Percentiles rank a stretch among this genome's conserved stretches.
Conservation (phyloP, 2,888 invertebrate species). For the Timema cristinae region DNA sequence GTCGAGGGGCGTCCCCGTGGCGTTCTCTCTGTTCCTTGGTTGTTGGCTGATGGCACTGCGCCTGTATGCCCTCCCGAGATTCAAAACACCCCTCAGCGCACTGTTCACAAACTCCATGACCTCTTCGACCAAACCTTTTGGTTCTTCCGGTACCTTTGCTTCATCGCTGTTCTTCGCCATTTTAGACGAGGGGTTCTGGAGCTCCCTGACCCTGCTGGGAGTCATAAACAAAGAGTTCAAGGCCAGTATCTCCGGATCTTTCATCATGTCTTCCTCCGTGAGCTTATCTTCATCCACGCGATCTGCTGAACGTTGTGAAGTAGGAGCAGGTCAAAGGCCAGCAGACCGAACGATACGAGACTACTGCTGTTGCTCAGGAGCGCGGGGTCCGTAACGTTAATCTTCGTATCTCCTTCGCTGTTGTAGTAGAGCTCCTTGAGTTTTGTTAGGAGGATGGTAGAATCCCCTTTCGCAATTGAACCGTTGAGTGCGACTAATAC, state of each 20-base stretch:
- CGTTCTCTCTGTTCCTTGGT: constrained; percentile 37
- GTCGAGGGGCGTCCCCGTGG: constrained; percentile 45
- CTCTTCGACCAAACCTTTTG: constrained; percentile 48
- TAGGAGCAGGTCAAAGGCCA: constrained; percentile 55
- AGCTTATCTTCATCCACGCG: constrained; percentile 54
- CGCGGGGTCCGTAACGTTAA: constrained; percentile 35
- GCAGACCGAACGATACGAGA: constrained; percentile 53
- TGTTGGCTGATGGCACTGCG: constrained; percentile 46
- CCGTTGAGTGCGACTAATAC: constrained; percentile 52
- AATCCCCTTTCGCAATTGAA: constrained; percentile 50
- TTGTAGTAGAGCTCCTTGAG: constrained; percentile 51
- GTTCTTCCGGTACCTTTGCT: constrained; percentile 32
- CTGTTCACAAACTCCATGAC: constrained; percentile 52
- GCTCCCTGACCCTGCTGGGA: constrained; percentile 42
- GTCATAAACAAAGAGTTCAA: constrained; percentile 55
- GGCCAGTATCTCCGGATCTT: constrained; percentile 54
- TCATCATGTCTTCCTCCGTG: constrained; percentile 47
- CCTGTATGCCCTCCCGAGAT: constrained; percentile 54
- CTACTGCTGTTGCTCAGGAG: constrained; percentile 49
- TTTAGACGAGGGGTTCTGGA: constrained; percentile 12
- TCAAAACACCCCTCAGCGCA: constrained; percentile 53
- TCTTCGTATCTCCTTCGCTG: constrained; percentile 43
- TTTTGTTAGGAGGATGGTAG: constrained; percentile 49
- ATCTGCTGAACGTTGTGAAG: constrained; percentile 55
- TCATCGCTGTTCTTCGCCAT: neutral